Conservation (phyloP, 2,113 vertebrate genomes). For the Melanerpes formicivorus region DNA sequence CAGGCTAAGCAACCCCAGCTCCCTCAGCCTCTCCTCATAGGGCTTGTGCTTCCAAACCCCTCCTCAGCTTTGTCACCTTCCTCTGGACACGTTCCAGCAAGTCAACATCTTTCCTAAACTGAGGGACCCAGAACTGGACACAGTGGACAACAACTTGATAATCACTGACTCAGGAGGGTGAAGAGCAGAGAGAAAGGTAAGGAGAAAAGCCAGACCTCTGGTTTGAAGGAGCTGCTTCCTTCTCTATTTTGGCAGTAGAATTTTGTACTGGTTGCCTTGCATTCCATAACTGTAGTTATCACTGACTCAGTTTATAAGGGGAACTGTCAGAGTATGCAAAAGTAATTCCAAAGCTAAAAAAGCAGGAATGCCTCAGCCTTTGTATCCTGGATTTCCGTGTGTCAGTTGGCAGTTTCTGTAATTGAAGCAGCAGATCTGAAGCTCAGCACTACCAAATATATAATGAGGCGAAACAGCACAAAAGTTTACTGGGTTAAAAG, state of each 20-base stretch:
- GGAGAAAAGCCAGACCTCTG: not conserved
- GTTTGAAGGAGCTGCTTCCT: not conserved
- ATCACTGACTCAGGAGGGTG: not conserved
- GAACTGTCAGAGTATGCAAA: conserved; percentile 19
- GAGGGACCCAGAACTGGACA: too few relatives aligned
- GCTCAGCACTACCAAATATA: not conserved
- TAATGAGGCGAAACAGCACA: not conserved
- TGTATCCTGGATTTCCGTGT: not conserved
- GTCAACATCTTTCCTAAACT: too few relatives aligned
- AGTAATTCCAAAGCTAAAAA: conserved; percentile 48
- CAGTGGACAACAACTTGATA: not conserved
- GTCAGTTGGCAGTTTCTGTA: conserved; percentile 22
- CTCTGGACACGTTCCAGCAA: too few relatives aligned
- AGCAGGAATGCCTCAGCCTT: not conserved
- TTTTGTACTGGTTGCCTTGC: not conserved
- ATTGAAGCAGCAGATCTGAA: conserved; percentile 39
- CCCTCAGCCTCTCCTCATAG: too few relatives aligned
- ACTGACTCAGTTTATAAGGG: not conserved
- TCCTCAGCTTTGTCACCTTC: too few relatives aligned
- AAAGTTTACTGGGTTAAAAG: conserved; percentile 15
- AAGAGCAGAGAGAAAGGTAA: not conserved
- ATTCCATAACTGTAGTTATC: not conserved
- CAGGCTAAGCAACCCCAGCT: too few relatives aligned
- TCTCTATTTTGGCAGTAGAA: not conserved
- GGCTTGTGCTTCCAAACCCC: too few relatives aligned